These are phyloP conservation scores for Steinernema carpocapsae DNA, from an alignment of 2,888 invertebrate genomes.

Conservation along the genomic window DNA sequence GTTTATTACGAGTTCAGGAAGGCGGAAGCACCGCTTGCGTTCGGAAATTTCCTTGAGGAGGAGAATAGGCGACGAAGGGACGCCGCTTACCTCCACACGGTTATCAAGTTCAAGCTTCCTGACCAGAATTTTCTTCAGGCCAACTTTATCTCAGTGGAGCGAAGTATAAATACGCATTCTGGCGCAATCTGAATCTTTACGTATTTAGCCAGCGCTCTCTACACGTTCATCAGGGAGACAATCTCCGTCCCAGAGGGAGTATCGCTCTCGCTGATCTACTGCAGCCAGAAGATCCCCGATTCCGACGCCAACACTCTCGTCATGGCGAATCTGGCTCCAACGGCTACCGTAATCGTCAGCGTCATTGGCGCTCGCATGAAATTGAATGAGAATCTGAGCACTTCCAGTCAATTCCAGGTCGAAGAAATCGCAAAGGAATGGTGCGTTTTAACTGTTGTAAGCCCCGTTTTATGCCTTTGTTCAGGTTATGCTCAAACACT, in stretches of 20 bases:
- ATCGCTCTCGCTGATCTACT: not conserved
- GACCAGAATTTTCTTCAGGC: conserved; percentile 34
- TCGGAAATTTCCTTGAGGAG: conserved; percentile 46
- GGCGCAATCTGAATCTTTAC: not conserved
- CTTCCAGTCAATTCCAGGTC: not conserved
- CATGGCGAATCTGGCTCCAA: not conserved
- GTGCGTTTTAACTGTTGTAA: too few relatives aligned
- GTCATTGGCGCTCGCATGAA: too few relatives aligned
- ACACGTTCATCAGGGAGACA: not conserved
- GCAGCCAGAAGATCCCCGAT: not conserved
- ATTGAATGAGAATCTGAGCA: too few relatives aligned
- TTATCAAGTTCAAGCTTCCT: conserved; percentile 53
- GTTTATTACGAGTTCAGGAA: conserved; percentile 42
- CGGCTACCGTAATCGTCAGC: not conserved
- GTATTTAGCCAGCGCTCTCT: not conserved
- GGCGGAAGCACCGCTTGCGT: conserved; percentile 50
- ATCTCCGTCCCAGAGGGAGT: not conserved
- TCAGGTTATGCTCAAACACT: too few relatives aligned
- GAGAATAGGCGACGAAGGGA: conserved; percentile 55
- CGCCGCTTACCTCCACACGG: conserved; percentile 54
- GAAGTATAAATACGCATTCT: conserved; percentile 10
- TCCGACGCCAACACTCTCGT: not conserved
- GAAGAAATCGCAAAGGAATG: not conserved
- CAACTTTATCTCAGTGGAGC: conserved; percentile 28
- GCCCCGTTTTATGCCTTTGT: too few relatives aligned